phyloP scores from a whole-genome alignment of 2,113 vertebrate genomes.

The Oncorhynchus gorbuscha region DNA sequence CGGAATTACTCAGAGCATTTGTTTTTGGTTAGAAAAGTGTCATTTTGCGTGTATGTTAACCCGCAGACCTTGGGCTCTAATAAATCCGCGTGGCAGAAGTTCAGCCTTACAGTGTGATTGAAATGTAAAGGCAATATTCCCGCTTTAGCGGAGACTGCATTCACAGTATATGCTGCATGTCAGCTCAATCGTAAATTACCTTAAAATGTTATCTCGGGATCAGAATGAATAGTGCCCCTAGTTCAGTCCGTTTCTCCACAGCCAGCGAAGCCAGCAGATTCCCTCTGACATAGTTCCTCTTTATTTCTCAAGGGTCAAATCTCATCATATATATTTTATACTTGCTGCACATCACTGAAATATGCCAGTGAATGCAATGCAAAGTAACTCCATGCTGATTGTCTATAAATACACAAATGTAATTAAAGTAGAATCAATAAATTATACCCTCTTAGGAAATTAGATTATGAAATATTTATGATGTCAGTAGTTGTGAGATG shows the following conservation, averaged over 20 bases:
- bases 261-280: constrained; percentile 49
- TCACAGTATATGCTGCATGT: no score
- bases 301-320: constrained; percentile 51
- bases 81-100: no score
- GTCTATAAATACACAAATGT: constrained; percentile 71
- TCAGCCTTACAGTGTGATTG: no score
- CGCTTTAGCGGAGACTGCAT: no score
- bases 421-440: constrained; percentile 70
- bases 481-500: constrained; percentile 33
- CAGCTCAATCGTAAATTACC: no score
- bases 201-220: no score
- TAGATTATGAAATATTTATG: constrained; percentile 63
- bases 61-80: constrained; percentile 49
- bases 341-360: constrained; percentile 53
- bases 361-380: constrained; percentile 34
- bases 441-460: constrained; percentile 49
- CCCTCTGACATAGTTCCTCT: constrained; percentile 59
- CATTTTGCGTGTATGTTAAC: constrained; percentile 40
- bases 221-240: background rate
- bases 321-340: constrained; percentile 69
- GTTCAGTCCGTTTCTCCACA: constrained; percentile 36
- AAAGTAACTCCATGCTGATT: constrained; percentile 59
- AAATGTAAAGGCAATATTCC: no score
- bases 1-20: background rate
- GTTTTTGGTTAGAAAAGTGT: constrained; percentile 17